A percentile compares a stretch with the other conserved stretches of the same genome.
Evolutionary conservation across 2,888 invertebrate species (phyloP).

Genomic region (Spilosoma lubricipeda): DNA sequence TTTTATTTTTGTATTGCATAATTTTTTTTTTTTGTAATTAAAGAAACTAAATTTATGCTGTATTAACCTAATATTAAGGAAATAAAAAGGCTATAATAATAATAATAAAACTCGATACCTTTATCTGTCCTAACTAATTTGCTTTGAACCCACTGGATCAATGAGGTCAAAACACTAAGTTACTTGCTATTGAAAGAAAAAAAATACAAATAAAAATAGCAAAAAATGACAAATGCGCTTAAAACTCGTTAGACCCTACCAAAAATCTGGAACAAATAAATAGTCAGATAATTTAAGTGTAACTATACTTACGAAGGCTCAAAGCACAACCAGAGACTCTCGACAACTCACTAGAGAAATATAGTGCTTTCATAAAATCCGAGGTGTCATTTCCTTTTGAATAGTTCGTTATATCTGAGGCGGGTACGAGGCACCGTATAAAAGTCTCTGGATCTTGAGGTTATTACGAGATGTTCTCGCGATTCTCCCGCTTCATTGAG

Average conservation of each 20-base stretch:
- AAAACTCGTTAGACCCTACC: neutral
- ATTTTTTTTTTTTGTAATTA: too few relatives aligned
- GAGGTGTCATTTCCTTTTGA: slow-evolving; percentile 78
- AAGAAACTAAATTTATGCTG: too few relatives aligned
- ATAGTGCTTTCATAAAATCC: slow-evolving; percentile 73
- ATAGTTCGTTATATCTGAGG: slow-evolving; percentile 75
- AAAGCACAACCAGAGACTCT: slow-evolving; percentile 40
- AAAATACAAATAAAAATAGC: too few relatives aligned
- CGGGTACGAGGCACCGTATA: slow-evolving; percentile 57
- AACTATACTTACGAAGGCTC: slow-evolving; percentile 23
- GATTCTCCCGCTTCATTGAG: slow-evolving; percentile 55
- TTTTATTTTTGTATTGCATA: too few relatives aligned
- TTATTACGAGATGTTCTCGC: slow-evolving; percentile 63
- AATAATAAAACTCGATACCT: too few relatives aligned
- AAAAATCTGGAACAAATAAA: neutral
- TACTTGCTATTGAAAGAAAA: too few relatives aligned
- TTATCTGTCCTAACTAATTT: too few relatives aligned
- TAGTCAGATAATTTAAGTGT: neutral
- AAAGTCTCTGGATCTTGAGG: slow-evolving; percentile 69
- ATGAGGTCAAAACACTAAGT: too few relatives aligned
- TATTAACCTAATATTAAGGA: too few relatives aligned
- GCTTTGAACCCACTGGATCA: too few relatives aligned
- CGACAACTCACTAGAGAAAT: slow-evolving; percentile 56
- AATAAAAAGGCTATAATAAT: too few relatives aligned
- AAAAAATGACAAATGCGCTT: neutral